phyloP scores from a whole-genome alignment of 1,140 invertebrate species.

The Pomacea maculata region DNA sequence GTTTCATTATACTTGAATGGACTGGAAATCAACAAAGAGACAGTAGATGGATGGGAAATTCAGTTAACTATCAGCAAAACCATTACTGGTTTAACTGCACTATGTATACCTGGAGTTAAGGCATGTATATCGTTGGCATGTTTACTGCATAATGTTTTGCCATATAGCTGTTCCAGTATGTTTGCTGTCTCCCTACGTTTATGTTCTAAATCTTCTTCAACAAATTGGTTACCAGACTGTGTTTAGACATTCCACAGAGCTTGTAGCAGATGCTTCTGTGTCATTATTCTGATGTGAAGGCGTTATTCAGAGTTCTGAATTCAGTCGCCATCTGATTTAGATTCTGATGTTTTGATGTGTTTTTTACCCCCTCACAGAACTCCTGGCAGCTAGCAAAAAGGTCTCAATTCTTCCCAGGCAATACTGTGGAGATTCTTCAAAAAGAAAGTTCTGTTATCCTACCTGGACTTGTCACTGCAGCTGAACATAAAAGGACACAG shows the following conservation, averaged over 20 bases:
- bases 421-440: neutral
- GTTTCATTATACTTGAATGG: slow-evolving; percentile 17
- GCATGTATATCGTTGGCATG: slow-evolving; percentile 2
- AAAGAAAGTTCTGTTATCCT: neutral
- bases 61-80: slow-evolving; percentile 17
- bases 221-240: neutral
- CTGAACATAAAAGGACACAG: neutral
- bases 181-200: too few relatives aligned
- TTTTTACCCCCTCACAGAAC: neutral
- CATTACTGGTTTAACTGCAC: slow-evolving; percentile 11
- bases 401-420: neutral
- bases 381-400: slow-evolving; percentile 7
- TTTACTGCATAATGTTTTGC: neutral
- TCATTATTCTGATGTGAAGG: too few relatives aligned
- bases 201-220: neutral
- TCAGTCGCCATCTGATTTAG: too few relatives aligned
- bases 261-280: too few relatives aligned
- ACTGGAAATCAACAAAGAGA: slow-evolving; percentile 16
- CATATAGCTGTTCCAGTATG: too few relatives aligned
- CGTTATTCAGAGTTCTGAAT: too few relatives aligned
- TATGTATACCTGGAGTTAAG: slow-evolving; percentile 26
- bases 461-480: neutral
- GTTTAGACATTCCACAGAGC: too few relatives aligned
- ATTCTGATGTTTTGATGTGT: too few relatives aligned
- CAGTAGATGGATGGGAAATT: slow-evolving; percentile 28